phyloP scores from a whole-genome alignment of 1,140 invertebrate species.

The Rhopalosiphum padi region DNA sequence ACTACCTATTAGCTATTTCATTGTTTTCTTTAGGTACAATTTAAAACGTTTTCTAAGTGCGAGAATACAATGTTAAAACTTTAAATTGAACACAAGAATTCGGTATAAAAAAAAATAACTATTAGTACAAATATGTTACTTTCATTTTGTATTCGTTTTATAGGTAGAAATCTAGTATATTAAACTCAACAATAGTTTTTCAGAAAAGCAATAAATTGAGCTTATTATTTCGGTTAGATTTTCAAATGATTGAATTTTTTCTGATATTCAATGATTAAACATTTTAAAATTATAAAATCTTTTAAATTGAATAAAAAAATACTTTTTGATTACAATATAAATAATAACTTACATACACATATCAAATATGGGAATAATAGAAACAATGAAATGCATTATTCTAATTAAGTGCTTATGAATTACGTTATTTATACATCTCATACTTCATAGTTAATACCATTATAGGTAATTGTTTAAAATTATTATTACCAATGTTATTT shows the following conservation, averaged over 20 bases:
- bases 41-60: neutral
- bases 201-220: neutral
- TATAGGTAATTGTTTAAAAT: conserved; percentile 23
- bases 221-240: neutral
- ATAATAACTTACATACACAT: neutral
- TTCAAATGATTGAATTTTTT: neutral
- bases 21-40: neutral
- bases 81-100: neutral
- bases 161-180: neutral
- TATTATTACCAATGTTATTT: neutral
- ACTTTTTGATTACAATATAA: neutral
- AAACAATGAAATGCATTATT: neutral
- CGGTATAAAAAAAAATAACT: neutral
- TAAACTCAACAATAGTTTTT: neutral
- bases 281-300: neutral
- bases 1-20: too few species aligned
- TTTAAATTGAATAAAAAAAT: neutral
- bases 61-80: neutral
- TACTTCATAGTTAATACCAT: neutral
- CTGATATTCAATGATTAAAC: neutral
- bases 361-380: neutral
- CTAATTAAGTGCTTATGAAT: too few species aligned
- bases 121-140: neutral
- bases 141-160: neutral
- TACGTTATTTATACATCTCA: neutral